Evolutionary conservation across 2,797 vertebrate species (phyloP), one percentile per base, ranked within the genome.

Genomic region (Champsocephalus gunnari): DNA sequence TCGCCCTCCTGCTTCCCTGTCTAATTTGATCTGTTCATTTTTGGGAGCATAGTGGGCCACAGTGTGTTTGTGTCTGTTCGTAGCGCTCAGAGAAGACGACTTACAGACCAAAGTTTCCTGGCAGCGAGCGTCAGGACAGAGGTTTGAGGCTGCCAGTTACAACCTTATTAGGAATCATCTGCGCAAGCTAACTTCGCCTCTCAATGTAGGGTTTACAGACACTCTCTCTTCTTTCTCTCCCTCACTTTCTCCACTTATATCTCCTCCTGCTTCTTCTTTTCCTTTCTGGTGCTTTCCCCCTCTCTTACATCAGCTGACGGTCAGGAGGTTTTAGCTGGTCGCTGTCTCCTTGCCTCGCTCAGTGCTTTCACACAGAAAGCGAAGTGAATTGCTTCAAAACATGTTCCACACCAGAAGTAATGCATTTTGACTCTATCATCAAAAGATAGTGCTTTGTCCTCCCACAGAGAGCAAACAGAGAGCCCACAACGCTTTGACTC

Each of bases 141-240:
- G 77, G 64, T 83, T 85, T 85, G 43, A 80, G 89, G 77, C 92
- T 79, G 93, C 92, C 87, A 88, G 89, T 94, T 93, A 83, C 93
- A 94, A 56, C 95, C 95, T 94, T 96, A 95, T 95, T 95, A 95
- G 95, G 95, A 94, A 94, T 95, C 93, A 90, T 92, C 86, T 82
- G 88, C 61, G 79, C 89, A 73, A 77, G 59, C 86, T 75, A 88
- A 85, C 85, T 78, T 88, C 34, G 72, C 77, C 86, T 89, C 93
- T 90, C 83, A 85, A 91, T 89, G 92, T 87, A 81, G 83, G 88
- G 86, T 88, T 93, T 85, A 79, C 76, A 82, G 80, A 86, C 81
- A 82, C 85, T 62, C 87, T 80, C 77, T 68, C 75, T 32, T 51
- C 65, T 73, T 58, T 86, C 78, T 85, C 78, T 54, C 51, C 43